Evolutionary conservation across 1,140 invertebrate species (phyloP).

Genomic region (Listronotus oregonensis): DNA sequence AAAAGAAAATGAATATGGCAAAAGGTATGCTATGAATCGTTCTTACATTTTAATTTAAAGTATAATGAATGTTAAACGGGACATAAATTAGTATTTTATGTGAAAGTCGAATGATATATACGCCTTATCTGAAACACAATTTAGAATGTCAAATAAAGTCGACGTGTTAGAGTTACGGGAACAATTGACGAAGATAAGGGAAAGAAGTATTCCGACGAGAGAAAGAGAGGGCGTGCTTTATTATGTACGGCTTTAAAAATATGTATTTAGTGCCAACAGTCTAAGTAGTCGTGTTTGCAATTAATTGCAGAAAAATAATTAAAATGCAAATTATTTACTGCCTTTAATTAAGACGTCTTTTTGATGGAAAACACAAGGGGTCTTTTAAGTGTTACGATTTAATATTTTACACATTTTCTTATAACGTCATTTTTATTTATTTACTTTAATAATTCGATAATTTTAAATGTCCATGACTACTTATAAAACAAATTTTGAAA

Average conservation of each 20-base stretch:
- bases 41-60: constrained; percentile 11
- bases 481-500: too few relatives aligned
- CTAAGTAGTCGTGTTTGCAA: constrained; percentile 2
- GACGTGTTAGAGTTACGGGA: constrained; percentile 2
- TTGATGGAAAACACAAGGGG: constrained; percentile 15
- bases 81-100: constrained; percentile 14
- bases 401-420: too few relatives aligned
- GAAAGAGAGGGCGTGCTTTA: constrained; percentile 2
- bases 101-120: constrained; percentile 8
- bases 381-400: background rate
- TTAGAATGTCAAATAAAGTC: constrained; percentile 13
- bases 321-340: constrained; percentile 16
- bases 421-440: too few relatives aligned
- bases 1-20: too few relatives aligned
- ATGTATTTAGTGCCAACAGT: constrained; percentile 3
- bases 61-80: constrained; percentile 6
- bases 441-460: too few relatives aligned
- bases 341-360: constrained; percentile 21
- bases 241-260: constrained; percentile 7
- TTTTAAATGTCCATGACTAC: too few relatives aligned
- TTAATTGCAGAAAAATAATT: constrained; percentile 20
- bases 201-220: constrained; percentile 3
- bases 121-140: constrained; percentile 9
- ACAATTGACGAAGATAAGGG: constrained; percentile 11
- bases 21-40: background rate